Evolutionary conservation across 2,113 vertebrate genomes (phyloP).

Genomic region (Vicugna pacos): DNA sequence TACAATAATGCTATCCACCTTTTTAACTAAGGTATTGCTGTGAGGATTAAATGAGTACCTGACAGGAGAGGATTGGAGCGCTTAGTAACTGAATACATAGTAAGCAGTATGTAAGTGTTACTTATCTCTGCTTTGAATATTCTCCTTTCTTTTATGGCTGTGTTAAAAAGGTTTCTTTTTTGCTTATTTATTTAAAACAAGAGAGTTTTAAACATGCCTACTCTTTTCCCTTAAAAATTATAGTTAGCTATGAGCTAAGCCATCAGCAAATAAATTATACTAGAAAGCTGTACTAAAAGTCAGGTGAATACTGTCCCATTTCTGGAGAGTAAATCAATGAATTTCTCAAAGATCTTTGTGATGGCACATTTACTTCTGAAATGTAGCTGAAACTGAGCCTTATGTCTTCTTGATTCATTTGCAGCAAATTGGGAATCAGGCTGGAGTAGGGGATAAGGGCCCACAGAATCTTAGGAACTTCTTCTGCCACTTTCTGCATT

Average conservation of each 20-base stretch:
- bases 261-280: background rate
- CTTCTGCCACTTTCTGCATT: background rate
- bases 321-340: background rate
- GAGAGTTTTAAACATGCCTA: background rate
- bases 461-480: background rate
- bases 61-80: background rate
- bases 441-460: fast-evolving
- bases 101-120: background rate
- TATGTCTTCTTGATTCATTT: background rate
- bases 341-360: background rate
- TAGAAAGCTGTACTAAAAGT: background rate
- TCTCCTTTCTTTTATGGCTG: background rate
- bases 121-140: background rate
- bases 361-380: background rate
- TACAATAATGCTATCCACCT: background rate
- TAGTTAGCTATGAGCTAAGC: background rate
- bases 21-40: background rate
- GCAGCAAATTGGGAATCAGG: background rate
- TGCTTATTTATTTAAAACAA: background rate
- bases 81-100: background rate
- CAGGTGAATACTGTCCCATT: background rate
- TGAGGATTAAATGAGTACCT: background rate
- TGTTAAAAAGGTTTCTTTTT: background rate
- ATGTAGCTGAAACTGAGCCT: background rate
- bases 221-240: background rate